Evolutionary conservation across 2,113 vertebrate genomes (phyloP).

Genomic region (Lipotes vexillifer): DNA sequence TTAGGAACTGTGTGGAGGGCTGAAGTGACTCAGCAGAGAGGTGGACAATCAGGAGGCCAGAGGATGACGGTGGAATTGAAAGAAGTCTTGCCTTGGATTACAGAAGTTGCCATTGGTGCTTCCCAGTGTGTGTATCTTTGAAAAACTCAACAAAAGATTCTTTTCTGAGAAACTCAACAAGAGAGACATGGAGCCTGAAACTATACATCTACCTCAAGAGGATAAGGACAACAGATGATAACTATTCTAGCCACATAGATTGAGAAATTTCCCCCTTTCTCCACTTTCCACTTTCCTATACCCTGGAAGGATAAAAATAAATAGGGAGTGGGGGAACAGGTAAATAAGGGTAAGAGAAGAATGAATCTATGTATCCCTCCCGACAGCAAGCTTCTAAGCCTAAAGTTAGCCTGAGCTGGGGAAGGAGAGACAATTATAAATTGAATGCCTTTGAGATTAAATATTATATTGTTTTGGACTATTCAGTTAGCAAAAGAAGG

Average conservation of each 20-base stretch:
- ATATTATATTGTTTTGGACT: background rate
- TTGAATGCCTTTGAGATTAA: background rate
- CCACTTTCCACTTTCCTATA: background rate
- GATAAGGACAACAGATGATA: background rate
- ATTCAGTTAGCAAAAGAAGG: background rate
- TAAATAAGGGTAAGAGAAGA: background rate
- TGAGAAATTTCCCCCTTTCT: background rate
- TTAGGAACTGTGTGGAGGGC: background rate
- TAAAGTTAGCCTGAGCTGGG: background rate
- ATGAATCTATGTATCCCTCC: background rate
- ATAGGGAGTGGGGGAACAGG: background rate
- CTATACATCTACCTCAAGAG: background rate
- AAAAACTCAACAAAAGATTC: background rate
- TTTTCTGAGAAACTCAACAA: background rate
- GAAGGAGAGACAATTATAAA: background rate
- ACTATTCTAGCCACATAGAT: background rate
- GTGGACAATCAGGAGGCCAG: background rate
- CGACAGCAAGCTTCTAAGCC: background rate
- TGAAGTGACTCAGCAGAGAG: background rate
- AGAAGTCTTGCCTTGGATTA: background rate
- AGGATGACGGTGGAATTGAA: background rate
- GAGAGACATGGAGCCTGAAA: background rate
- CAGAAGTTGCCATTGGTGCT: background rate
- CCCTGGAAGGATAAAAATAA: background rate
- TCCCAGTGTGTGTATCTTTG: background rate